Evolutionary conservation across 2,113 vertebrate genomes (phyloP).

Genomic region (Leucosticte australis): DNA sequence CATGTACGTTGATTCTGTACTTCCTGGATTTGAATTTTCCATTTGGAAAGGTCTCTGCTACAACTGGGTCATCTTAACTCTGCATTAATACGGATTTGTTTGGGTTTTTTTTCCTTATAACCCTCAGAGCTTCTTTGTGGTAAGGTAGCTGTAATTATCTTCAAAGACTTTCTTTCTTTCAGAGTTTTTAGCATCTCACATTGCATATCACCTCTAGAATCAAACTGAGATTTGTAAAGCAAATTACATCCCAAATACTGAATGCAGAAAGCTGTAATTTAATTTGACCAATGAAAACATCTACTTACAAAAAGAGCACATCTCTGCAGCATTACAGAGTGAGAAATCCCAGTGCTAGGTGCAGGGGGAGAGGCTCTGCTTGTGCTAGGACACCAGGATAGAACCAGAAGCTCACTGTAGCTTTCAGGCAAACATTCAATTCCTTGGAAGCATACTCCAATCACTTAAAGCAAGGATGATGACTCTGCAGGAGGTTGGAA

Average conservation of each 20-base stretch:
- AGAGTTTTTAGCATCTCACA: conserved; percentile 36
- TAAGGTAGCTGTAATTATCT: conserved; percentile 64
- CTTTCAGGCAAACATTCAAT: not conserved
- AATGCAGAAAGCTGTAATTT: not conserved
- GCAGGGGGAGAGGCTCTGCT: not conserved
- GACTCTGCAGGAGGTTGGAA: not conserved
- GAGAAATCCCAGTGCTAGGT: not conserved
- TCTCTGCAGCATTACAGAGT: not conserved
- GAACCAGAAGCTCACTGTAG: not conserved
- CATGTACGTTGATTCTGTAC: not conserved
- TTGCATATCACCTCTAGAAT: not conserved
- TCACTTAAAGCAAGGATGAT: not conserved
- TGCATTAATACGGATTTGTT: not conserved
- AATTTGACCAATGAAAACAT: not conserved
- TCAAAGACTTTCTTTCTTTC: conserved; percentile 64
- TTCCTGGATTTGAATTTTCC: conserved; percentile 18
- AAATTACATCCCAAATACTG: conserved; percentile 9
- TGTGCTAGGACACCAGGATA: not conserved
- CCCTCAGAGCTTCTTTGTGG: conserved; percentile 42
- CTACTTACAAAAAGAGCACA: not conserved
- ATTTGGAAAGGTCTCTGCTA: conserved; percentile 6
- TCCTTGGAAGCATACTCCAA: not conserved
- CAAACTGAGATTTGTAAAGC: conserved; percentile 37
- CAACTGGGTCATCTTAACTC: conserved; percentile 8
- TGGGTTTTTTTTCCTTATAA: conserved; percentile 24